Evolutionary conservation across 2,113 vertebrate genomes (phyloP).

Genomic region (Pluvianellus socialis): DNA sequence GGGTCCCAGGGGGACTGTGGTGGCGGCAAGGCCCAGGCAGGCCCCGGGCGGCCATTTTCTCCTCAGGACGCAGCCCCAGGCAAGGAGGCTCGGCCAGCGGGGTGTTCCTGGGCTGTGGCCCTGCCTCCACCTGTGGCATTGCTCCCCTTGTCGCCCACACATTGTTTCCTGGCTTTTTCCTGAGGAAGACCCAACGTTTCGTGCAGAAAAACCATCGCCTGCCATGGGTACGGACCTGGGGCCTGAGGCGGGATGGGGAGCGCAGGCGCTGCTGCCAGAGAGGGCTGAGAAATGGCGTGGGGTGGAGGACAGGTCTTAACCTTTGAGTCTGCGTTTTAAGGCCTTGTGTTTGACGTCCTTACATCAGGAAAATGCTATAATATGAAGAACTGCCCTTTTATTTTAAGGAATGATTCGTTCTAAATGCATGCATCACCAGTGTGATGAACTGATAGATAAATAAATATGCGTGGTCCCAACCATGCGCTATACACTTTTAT

Average conservation of each 20-base stretch:
- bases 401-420: background rate
- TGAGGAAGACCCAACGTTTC: background rate
- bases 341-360: background rate
- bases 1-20: fast-evolving
- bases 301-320: background rate
- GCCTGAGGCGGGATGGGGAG: fast-evolving
- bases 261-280: fast-evolving
- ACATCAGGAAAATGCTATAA: background rate
- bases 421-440: background rate
- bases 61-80: background rate
- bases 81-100: fast-evolving
- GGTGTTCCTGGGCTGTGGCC: background rate
- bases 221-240: background rate
- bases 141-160: fast-evolving
- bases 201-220: fast-evolving
- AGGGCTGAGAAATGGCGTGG: background rate
- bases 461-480: fast-evolving
- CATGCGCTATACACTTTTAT: fast-evolving
- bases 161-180: fast-evolving
- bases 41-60: fast-evolving
- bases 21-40: fast-evolving
- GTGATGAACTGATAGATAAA: background rate
- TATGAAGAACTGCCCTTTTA: background rate
- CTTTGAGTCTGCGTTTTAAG: background rate
- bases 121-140: fast-evolving